Evolutionary conservation across 2,113 vertebrate species (phyloP), one percentile per base, ranked within the genome.

Genomic region (Neofelis nebulosa): DNA sequence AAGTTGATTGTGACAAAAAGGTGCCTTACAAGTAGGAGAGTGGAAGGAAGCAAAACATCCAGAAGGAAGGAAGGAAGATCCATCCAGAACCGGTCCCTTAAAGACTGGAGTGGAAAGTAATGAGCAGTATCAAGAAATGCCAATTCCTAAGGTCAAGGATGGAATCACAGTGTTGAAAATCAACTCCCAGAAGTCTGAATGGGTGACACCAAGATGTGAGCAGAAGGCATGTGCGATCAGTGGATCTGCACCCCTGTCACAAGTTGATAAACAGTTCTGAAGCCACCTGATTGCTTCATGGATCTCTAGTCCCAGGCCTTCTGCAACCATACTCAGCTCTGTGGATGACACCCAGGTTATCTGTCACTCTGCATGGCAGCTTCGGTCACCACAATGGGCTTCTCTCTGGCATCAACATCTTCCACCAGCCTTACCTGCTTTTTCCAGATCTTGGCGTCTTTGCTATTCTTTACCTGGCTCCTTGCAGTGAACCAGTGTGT

Each of bases 261-360:
- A 66, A 38, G 4, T 4, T 41, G 15, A 36, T 3, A 52, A 65
- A 68, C 29, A 82, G 3, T 29, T 88, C 7, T 16, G 3, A 16
- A 10, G 27, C 4, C 9, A 73, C 7, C 11, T 27, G 5, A 10
- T 4, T 31, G 21, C 13, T 52, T 81, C 45, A 36, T 79, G 19
- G 4, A 16, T 88, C 25, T 86, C 4, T 50, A 3, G 29, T 16
- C 31, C 52, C 18, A 48, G 25, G 21, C 12, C 1, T 9, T 45
- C 12, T 36, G 13, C 0, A 81, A 23, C 1, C 16, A 21, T 13
- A 4, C 4, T 93, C 4, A 29, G 19, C 16, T 27, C 0, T 36
- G 33, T 68, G 27, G 25, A 19, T 84, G 48, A 63, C 11, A 41
- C 7, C 5, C 19, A 8, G 18, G 25, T 31, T 31, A 48, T 21